Percentiles rank a stretch among this genome's conserved stretches.
Evolutionary conservation across 1,140 invertebrate species (phyloP).

Genomic region (Trachelipus rathkii): DNA sequence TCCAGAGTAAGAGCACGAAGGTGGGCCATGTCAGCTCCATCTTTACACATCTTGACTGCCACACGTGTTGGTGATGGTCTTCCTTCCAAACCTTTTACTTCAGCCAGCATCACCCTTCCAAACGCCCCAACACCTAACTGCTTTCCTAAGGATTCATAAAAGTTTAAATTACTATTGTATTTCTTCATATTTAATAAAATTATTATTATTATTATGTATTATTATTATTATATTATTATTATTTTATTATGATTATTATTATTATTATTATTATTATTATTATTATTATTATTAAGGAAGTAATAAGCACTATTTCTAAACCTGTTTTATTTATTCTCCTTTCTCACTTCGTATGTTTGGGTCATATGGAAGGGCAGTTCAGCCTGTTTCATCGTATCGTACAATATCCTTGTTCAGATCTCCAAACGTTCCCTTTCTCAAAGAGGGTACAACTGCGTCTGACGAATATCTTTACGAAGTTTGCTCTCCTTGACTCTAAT

Average conservation of each 20-base stretch:
- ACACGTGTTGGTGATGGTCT: constrained; percentile 59
- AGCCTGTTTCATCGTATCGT: constrained; percentile 86
- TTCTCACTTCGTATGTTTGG: constrained; percentile 49
- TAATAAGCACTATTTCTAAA: constrained; percentile 13
- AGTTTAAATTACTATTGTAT: not conserved
- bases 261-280: constrained; percentile 3
- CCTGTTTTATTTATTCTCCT: constrained; percentile 35
- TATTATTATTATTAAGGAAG: not conserved
- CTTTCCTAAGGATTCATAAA: constrained; percentile 61
- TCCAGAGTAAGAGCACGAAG: constrained; percentile 59
- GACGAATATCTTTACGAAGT: too few species aligned
- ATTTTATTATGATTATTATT: constrained; percentile 12
- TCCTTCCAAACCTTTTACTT: constrained; percentile 50
- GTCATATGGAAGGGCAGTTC: constrained; percentile 86
- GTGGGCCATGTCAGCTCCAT: constrained; percentile 65
- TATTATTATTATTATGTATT: too few species aligned
- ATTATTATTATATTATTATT: not conserved
- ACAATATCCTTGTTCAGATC: constrained; percentile 81
- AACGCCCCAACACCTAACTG: constrained; percentile 87
- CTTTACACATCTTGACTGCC: constrained; percentile 82
- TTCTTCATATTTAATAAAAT: too few species aligned
- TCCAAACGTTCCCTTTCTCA: constrained; percentile 61
- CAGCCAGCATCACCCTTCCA: constrained; percentile 85
- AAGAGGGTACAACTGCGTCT: too few species aligned
- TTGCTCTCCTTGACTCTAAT: too few species aligned